Evolutionary conservation across 2,113 vertebrate species (phyloP), one percentile per base, ranked within the genome.

Genomic region (Pipra filicauda): DNA sequence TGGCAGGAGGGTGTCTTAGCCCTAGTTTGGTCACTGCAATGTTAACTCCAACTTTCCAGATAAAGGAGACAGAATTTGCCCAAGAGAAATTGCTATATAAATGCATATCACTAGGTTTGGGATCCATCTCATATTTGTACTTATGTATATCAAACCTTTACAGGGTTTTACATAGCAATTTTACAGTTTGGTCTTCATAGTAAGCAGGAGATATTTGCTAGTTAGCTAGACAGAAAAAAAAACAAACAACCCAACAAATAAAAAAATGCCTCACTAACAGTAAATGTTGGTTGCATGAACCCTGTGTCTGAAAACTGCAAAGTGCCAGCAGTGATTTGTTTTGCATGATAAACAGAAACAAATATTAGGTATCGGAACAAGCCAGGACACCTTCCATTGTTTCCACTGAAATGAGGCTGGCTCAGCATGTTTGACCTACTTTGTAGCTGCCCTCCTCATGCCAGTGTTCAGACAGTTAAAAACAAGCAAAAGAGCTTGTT

Each of bases 191-290:
- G 19, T 46, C 19, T 67, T 67, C 31, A 5, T 31, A 15, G 44
- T n/a, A 76, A 64, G 44, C 18, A 55, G 62, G 48, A 79, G 44
- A 6, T 51, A 14, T 3, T 31, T 11, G 12, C 9, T 58, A 35
- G 16, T 44, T 54, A 67, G 39, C 37, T 31, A 35, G 33, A 46
- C 22, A 24, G 4, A 10, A 48, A 41, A 43, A 7, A 41, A 43
- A 7, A n/a, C n/a, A 19, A 62, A 55, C 24, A 39, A 27, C 33
- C 28, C 15, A 58, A 52, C 28, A 65, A 64, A 33, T 24, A 19
- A 62, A 44, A 39, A 39, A 2, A 0, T 2, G n/a, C 20, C 8
- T 73, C 33, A 22, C 10, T 74, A 61, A 33, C 2, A 52, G 11
- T 51, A 65, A 51, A 27, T 37, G 35, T 22, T 74, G 1, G 0